Base-by-base conservation (phyloP, 2,888 invertebrate genomes). In the Hirtodrosophila confusa region DNA sequence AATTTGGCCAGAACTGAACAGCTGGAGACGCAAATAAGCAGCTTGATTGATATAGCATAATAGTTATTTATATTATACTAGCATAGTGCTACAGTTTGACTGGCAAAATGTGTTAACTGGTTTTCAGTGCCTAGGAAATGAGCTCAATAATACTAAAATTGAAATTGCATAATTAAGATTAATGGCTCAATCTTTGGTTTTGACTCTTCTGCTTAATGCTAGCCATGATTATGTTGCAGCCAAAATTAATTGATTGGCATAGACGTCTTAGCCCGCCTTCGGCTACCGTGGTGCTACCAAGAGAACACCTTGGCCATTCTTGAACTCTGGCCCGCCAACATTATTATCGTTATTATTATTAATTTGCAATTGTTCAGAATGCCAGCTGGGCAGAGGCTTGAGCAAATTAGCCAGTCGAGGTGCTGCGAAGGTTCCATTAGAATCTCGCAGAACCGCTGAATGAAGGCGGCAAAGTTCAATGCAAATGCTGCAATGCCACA, bases 401-500 rank as follows among this genome's bases (percentile, higher is more conserved):
- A 56, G 45, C 71, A 77, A 85, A 75, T 82, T 72, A 72, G 68
- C 62, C 48, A 63, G 49, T 48, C 37, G 53, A 40, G 40, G 55
- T 39, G 27, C 43, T 47, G 43, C 53, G 53, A 71, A 62, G 67
- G 61, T 65, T 69, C 43, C 67, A 60, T 73, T 77, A 73, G 75
- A 69, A 69, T 51, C 54, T 49, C 57, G 45, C 53, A 63, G 73
- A 61, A 58, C 37, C 56, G 65, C 40, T 55, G 45, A 57, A 50
- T 17, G 56, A 55, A 70, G 72, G 63, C 86, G 84, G 65, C 69
- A 80, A 66, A 87, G 76, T 85, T 86, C 74, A 85, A 87, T 80
- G 82, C 72, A 66, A 86, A 66, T 78, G 65, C 60, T 54, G 63
- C 39, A 60, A 65, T 67, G 74, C 56, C 60, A 67, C 63, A 47